Conservation (phyloP, 2,113 vertebrate genomes). For the Peromyscus maniculatus region DNA sequence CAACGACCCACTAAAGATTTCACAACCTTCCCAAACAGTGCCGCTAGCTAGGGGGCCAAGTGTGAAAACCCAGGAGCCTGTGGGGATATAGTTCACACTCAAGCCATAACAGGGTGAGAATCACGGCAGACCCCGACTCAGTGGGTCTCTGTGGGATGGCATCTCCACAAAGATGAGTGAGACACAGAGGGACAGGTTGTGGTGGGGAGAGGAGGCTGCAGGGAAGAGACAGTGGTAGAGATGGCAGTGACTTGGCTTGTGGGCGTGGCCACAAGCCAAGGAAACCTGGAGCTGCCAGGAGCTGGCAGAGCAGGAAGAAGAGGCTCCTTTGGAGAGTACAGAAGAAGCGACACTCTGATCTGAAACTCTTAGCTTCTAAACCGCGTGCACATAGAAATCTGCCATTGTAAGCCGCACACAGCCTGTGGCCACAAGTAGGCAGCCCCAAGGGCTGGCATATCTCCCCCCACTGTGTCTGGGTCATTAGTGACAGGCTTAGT, state of each 20-base stretch:
- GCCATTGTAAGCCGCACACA: background rate
- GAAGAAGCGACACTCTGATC: background rate
- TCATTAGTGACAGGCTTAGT: no score
- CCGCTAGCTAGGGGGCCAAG: background rate
- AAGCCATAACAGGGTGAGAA: background rate
- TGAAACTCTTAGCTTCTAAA: background rate
- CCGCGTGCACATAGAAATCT: background rate
- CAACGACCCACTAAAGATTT: background rate
- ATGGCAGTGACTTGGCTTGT: background rate
- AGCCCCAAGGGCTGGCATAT: background rate
- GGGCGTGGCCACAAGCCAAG: background rate
- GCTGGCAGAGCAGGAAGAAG: background rate
- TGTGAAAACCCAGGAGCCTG: background rate
- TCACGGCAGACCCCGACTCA: background rate
- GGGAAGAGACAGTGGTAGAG: background rate
- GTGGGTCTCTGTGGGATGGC: fast-evolving
- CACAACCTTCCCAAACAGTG: background rate
- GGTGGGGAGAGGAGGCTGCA: background rate
- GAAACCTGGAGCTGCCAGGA: background rate
- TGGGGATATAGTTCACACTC: background rate
- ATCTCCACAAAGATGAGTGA: background rate
- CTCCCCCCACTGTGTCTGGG: background rate
- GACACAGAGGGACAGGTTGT: background rate
- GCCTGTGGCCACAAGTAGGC: background rate
- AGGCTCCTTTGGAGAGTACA: background rate